These are phyloP conservation scores for Trichogramma evanescens DNA, from an alignment of 2,888 invertebrate genomes.

Conservation along the genomic window DNA sequence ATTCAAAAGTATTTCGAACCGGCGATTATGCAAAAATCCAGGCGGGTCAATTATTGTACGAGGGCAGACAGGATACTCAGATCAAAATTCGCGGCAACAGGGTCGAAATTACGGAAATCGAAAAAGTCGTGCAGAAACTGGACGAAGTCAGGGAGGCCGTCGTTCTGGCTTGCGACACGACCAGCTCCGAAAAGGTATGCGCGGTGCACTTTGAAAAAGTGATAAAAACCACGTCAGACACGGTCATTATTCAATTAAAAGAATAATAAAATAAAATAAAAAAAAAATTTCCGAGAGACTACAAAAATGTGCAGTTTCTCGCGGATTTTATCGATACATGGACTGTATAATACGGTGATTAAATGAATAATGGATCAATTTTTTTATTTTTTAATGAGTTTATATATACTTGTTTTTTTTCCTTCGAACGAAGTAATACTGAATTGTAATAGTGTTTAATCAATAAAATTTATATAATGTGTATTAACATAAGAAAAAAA, in stretches of 20 bases:
- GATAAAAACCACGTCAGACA: neutral
- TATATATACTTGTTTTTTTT: no score
- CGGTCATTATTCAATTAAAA: neutral
- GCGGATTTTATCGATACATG: no score
- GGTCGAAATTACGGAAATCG: constrained; percentile 78
- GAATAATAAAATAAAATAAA: no score
- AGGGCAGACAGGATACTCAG: constrained; percentile 81
- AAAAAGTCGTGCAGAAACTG: constrained; percentile 57
- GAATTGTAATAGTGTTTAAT: no score
- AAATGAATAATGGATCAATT: no score
- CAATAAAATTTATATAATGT: no score
- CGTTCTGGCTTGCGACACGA: constrained; percentile 72
- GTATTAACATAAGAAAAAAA: no score
- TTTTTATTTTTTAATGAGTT: no score
- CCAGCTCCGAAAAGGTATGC: constrained; percentile 52
- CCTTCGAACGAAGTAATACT: no score
- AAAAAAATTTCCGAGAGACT: no score
- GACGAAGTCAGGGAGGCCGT: constrained; percentile 62
- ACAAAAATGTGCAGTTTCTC: no score
- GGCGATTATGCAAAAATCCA: constrained; percentile 75
- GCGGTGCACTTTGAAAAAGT: neutral
- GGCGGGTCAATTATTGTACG: constrained; percentile 63
- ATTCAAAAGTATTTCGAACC: constrained; percentile 69
- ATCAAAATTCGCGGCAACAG: constrained; percentile 80
- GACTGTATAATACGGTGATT: no score